Base-by-base conservation (phyloP, 2,113 vertebrate genomes). In the Pollimyrus isidori region DNA sequence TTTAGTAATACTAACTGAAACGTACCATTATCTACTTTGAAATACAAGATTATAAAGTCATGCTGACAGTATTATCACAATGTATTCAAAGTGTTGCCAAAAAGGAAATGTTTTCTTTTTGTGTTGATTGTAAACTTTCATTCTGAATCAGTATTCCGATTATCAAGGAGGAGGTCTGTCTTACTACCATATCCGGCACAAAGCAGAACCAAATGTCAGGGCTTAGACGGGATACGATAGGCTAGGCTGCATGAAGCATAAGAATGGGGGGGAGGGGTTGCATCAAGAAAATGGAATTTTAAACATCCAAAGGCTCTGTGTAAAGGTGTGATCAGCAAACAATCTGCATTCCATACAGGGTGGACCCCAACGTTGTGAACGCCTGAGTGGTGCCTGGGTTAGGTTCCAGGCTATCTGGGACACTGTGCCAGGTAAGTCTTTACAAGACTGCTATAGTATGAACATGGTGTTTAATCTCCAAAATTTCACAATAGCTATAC, bases 51-150 rank as follows among this genome's bases (percentile, higher is more conserved):
- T 65, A 90, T 89, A 86, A 90, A 90, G 50, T 88, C 88, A 88
- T 88, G 76, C 46, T 26, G 82, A 84, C 35, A 84, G 82, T 13
- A 48, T 26, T 45, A 84, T 84, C 42, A 9, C 21, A 23, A 13
- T 15, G 9, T 76, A 69, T 26, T 83, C 42, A 87, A 69, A 90
- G 88, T 17, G 17, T 48, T 87, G 52, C 73, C 56, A 69, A 10
- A 48, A 35, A 73, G 13, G 87, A 84, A n/a, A 21, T 83, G 84
- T 90, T n/a, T 46, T 65, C 56, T 89, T 91, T 85, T 48, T 88
- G 52, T 88, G 65, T 80, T 87, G 91, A 84, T 88, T 89, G 85
- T 90, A 91, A 92, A 90, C 50, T 90, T 89, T 89, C 91, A 91
- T 92, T 91, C 90, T 86, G 88, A 89, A 90, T 91, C 52, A 89